Base-by-base conservation (phyloP, 2,113 vertebrate species). In the Ammodytes dubius region DNA sequence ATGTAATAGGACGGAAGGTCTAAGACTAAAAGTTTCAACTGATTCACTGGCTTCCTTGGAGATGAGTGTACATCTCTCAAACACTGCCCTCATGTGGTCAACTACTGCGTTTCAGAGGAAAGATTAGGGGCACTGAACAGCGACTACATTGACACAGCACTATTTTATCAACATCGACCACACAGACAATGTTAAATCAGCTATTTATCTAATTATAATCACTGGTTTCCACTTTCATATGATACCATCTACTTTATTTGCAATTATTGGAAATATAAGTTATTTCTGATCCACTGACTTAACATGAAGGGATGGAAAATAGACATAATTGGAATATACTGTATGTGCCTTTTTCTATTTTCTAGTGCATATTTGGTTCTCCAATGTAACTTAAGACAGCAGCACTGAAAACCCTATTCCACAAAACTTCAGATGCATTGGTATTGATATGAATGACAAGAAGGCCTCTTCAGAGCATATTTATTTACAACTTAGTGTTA, bases 401-500 rank as follows among this genome's bases (percentile, higher is more conserved):
- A 46, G 27, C 35, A 58, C 5, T 35, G 15, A 47, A 74, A 52
- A 54, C 35, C 0, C 35, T 2, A 6, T 42, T 27, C 2, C 11
- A 39, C 42, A 73, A n/a, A 17, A 0, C 4, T 54, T 70, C 42
- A 45, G 17, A 27, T 79, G 14, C 10, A 39, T 19, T 3, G 17
- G 7, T 57, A 45, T 49, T 66, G 9, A 71, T 77, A 90, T 70
- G 35, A 88, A 88, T 77, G 81, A 87, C 87, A 90, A 89, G 14
- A 60, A 9, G 37, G 64, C 64, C 71, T 93, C 78, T 93, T 87
- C 75, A 89, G 81, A 94, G 86, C 79, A 84, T 15, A 85, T 95
- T 96, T 96, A 95, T 96, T 95, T 95, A 95, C 95, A 96, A 87
- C 82, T 87, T 86, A 86, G 76, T 90, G 88, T 94, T 93, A 93